Base-by-base conservation (phyloP, 2,113 vertebrate genomes). In the Oenanthe oenanthe region DNA sequence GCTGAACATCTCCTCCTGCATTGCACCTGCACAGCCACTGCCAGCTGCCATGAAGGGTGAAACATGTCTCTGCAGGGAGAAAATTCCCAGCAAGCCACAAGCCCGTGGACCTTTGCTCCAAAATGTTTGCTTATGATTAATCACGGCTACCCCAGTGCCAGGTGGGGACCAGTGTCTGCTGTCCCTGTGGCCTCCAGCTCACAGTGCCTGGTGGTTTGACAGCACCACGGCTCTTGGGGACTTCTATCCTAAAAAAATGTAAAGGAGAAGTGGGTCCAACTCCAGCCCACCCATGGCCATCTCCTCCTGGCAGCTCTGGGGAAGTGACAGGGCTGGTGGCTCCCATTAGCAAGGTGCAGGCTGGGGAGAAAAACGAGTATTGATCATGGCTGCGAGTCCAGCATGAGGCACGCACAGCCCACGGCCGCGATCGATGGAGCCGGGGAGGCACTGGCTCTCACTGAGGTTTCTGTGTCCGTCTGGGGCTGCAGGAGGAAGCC, bases 131-230 rank as follows among this genome's bases (percentile, higher is more conserved):
- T 89, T 72, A 32, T 4, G 2, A 47, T 43, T 71, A 40, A 70
- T 32, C 3, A 2, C 43, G 57, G 76, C 47, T 34, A 29, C 12
- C 28, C 43, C 58, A 65, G 78, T 8, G 20, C 63, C 36, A 71
- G 43, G 29, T 74, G 43, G 70, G 43, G 18, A 53, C 58, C 3
- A 1, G 36, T 47, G 71, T 2, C 5, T 0, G 3, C 50, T 50
- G 50, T 56, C 38, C 45, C 48, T 6, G 8, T 3, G 3, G 74
- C 45, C 48, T 67, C 0, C 2, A 0, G 28, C 50, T 77, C 70
- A 42, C 7, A 0, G 28, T 21, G 17, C 63, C 36, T 0, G 0
- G 57, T 5, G 42, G 34, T 57, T 56, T 0, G 0, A n/a, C 34
- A 61, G 1, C 31, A 22, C 40, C 4, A 0, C 10, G 0, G 43